phyloP scores from a whole-genome alignment of 2,888 invertebrate species.

The Axea sp. region DNA sequence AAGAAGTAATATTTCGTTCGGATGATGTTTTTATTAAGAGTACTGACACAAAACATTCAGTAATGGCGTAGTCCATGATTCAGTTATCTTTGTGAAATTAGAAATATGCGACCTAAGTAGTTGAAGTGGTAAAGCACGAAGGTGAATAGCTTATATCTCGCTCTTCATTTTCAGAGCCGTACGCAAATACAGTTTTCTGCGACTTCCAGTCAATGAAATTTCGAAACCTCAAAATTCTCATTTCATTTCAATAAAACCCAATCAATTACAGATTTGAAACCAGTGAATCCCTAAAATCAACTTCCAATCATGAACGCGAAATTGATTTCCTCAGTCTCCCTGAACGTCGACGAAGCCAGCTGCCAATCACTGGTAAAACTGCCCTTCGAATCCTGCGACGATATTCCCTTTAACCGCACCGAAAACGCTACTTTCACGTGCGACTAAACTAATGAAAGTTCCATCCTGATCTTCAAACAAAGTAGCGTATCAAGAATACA shows the following conservation, averaged over 20 bases:
- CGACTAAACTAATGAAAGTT: constrained; percentile 29
- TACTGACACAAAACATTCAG: too few relatives aligned
- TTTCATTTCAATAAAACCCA: constrained; percentile 4
- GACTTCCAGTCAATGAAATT: not conserved
- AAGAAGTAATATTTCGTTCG: too few relatives aligned
- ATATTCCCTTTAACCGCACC: constrained; percentile 9
- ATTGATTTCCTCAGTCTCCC: constrained; percentile 26
- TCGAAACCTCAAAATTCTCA: not conserved
- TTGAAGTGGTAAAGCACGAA: too few relatives aligned
- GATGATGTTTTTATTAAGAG: too few relatives aligned
- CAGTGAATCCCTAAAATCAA: constrained; percentile 9
- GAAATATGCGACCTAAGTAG: too few relatives aligned
- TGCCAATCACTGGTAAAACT: constrained; percentile 27
- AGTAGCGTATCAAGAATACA: constrained; percentile 10
- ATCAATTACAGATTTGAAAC: constrained; percentile 23
- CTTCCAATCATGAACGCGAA: constrained; percentile 1
- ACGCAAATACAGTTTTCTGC: not conserved
- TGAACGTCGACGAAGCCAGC: constrained; percentile 7
- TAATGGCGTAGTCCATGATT: too few relatives aligned
- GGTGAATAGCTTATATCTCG: too few relatives aligned
- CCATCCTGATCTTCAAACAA: constrained; percentile 13
- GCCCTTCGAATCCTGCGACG: constrained; percentile 11
- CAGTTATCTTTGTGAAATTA: too few relatives aligned
- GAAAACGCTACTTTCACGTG: constrained; percentile 26
- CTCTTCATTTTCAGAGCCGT: too few relatives aligned